Conservation (phyloP, 2,797 vertebrate species). For the Notamacropus eugenii region DNA sequence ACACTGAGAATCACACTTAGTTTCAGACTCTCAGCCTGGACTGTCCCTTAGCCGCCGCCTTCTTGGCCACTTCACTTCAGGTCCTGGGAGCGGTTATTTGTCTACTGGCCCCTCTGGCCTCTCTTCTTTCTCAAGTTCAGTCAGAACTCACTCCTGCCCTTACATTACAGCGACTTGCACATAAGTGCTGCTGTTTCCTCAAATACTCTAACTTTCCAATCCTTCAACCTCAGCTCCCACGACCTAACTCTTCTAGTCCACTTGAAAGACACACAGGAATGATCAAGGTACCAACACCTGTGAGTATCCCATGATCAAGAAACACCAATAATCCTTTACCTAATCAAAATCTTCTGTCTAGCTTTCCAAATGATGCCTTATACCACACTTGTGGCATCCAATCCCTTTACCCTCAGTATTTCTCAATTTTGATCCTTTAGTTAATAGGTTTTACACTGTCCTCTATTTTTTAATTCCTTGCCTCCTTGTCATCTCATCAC, state of each 20-base stretch:
- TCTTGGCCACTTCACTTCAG: not conserved
- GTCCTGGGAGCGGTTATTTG: not conserved
- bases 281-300: not conserved
- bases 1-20: constrained; percentile 4
- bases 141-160: not conserved
- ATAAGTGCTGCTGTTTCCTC: not conserved
- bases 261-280: not conserved
- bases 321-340: not conserved
- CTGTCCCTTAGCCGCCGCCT: not conserved
- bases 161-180: not conserved
- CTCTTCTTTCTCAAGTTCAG: not conserved
- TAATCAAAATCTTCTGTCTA: not conserved
- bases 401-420: not conserved
- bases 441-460: not conserved
- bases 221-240: not conserved
- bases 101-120: not conserved
- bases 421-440: not conserved
- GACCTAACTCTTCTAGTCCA: not conserved
- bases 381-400: not conserved
- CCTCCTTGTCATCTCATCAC: not conserved
- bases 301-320: not conserved
- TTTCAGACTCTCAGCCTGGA: not conserved
- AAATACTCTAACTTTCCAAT: not conserved
- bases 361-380: not conserved
- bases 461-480: not conserved